Percentiles rank a stretch among this genome's conserved stretches.
Conservation (phyloP, 2,113 vertebrate species). For the Antigone vipio region DNA sequence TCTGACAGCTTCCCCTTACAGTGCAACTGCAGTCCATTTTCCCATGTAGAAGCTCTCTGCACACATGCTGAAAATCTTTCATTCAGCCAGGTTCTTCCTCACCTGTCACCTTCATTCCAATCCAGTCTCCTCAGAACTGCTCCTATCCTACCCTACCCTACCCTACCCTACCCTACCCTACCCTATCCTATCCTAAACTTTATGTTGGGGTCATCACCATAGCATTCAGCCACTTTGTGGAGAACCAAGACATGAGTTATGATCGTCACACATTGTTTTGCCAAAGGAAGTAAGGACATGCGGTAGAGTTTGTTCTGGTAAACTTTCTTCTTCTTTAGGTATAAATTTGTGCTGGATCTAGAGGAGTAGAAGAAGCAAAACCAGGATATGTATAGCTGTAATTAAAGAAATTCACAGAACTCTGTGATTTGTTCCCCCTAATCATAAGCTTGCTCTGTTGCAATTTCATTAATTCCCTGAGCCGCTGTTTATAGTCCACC, state of each 20-base stretch:
- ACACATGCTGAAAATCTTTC: neutral
- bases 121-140: neutral
- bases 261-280: neutral
- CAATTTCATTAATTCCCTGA: neutral
- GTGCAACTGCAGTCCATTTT: neutral
- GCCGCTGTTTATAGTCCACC: neutral
- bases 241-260: neutral
- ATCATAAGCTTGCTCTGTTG: neutral
- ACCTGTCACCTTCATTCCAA: neutral
- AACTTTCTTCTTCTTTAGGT: neutral
- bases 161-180: neutral
- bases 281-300: neutral
- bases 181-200: neutral
- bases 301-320: neutral
- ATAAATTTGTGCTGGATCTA: neutral
- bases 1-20: neutral
- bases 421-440: neutral
- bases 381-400: neutral
- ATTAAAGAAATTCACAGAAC: neutral
- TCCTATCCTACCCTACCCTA: neutral
- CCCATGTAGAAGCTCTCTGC: neutral
- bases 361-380: neutral
- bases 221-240: neutral
- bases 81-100: neutral
- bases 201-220: neutral